Percentiles rank a stretch among this genome's conserved stretches.
Conservation (phyloP, 2,113 vertebrate genomes). For the Thryonomys swinderianus region DNA sequence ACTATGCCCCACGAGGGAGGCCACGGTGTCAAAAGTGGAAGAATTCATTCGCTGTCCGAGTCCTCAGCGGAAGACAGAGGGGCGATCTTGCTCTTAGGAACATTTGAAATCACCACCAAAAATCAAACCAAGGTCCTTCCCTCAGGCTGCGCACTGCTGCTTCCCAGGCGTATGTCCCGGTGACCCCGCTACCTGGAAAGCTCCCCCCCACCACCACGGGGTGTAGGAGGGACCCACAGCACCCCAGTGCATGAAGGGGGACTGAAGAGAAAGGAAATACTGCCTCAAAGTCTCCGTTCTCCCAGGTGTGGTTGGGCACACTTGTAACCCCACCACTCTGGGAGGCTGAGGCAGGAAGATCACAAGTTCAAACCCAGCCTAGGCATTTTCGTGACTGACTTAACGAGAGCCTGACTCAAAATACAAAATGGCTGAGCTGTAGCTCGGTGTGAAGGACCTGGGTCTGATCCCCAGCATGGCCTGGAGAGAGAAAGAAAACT, state of each 20-base stretch:
- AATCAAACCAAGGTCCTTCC: neutral
- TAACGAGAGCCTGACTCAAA: neutral
- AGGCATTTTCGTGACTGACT: neutral
- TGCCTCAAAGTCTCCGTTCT: neutral
- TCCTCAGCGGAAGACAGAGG: neutral
- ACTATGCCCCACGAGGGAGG: neutral
- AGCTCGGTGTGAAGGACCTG: neutral
- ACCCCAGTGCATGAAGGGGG: neutral
- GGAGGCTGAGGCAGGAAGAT: neutral
- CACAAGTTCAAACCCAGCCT: neutral
- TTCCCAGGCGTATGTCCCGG: neutral
- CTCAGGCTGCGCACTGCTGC: rapidly evolving
- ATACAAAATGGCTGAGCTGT: neutral
- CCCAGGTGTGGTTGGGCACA: neutral
- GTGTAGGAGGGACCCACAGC: neutral
- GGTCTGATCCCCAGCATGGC: neutral
- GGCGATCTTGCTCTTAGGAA: neutral
- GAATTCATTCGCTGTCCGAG: neutral
- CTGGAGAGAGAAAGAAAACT: neutral
- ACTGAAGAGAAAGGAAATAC: neutral
- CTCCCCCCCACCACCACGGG: rapidly evolving
- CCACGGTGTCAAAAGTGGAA: neutral
- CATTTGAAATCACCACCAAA: neutral
- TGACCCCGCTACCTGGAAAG: rapidly evolving
- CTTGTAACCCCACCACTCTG: neutral